A percentile compares a stretch with the other conserved stretches of the same genome.
Evolutionary conservation across 2,888 invertebrate genomes (phyloP).

Genomic region (Diarsia dahlii): DNA sequence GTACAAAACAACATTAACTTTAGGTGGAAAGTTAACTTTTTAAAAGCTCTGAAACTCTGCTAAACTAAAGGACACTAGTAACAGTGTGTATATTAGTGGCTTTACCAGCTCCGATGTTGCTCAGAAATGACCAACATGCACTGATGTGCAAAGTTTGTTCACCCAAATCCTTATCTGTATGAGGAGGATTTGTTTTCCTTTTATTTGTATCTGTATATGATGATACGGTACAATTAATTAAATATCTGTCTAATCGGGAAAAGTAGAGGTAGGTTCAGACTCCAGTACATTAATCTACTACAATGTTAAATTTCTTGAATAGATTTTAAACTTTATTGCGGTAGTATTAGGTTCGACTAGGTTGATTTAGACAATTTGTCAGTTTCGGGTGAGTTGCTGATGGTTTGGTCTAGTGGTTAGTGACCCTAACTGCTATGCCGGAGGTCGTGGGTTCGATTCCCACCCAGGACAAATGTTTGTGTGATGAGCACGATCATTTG

Average conservation of each 20-base stretch:
- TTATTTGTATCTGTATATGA: not conserved
- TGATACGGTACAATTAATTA: not conserved
- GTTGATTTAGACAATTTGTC: too few species aligned
- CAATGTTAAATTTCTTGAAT: too few species aligned
- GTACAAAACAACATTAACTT: not conserved
- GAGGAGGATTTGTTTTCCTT: not conserved
- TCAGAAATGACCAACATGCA: not conserved
- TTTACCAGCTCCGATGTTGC: not conserved
- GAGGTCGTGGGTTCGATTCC: too few species aligned
- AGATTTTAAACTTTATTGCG: too few species aligned
- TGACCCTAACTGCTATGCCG: too few species aligned
- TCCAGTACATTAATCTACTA: too few species aligned
- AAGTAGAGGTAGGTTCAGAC: not conserved
- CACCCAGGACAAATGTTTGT: too few species aligned
- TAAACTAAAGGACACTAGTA: not conserved
- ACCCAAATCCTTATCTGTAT: not conserved
- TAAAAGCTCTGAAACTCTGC: not conserved
- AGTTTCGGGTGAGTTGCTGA: too few species aligned
- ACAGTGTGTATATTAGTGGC: not conserved
- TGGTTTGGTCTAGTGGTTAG: too few species aligned
- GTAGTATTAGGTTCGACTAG: too few species aligned
- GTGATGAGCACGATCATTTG: too few species aligned
- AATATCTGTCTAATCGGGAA: not conserved
- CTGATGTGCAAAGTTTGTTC: not conserved
- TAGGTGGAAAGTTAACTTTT: not conserved